Conservation (phyloP, 2,797 vertebrate species). For the Hozukius guyotensis region DNA sequence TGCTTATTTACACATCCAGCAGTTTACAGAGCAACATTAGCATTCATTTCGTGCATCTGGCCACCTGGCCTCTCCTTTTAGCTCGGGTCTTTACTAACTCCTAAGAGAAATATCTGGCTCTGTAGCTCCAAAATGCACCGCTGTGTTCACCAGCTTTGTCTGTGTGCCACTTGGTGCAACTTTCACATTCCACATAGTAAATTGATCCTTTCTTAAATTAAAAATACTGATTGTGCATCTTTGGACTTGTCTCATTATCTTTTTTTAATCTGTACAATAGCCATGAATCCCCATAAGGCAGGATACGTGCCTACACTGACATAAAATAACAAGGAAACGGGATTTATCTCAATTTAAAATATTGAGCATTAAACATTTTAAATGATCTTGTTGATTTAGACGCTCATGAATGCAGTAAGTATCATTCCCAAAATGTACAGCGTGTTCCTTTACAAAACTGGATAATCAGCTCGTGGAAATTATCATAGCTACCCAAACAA, state of each 20-base stretch:
- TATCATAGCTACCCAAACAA: background rate
- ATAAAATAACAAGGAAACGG: background rate
- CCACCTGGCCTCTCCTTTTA: background rate
- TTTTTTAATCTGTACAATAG: background rate
- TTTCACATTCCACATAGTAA: background rate
- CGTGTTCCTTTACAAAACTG: background rate
- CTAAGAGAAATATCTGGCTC: background rate
- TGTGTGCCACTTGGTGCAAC: background rate
- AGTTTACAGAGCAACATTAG: background rate
- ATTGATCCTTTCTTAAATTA: background rate
- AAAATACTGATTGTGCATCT: background rate
- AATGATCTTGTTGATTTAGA: background rate
- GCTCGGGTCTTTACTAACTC: background rate
- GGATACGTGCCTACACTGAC: background rate
- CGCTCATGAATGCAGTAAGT: background rate
- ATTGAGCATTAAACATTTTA: background rate
- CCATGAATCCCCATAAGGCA: background rate
- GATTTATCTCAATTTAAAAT: background rate
- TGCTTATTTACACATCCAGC: background rate
- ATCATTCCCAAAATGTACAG: background rate
- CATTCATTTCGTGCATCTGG: background rate
- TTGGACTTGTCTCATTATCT: background rate
- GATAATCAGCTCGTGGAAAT: conserved; percentile 1
- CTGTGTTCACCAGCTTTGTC: background rate
- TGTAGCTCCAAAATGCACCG: background rate